Evolutionary conservation across 2,797 vertebrate genomes (phyloP), one percentile per base, ranked within the genome.

Genomic region (Microcaecilia unicolor): DNA sequence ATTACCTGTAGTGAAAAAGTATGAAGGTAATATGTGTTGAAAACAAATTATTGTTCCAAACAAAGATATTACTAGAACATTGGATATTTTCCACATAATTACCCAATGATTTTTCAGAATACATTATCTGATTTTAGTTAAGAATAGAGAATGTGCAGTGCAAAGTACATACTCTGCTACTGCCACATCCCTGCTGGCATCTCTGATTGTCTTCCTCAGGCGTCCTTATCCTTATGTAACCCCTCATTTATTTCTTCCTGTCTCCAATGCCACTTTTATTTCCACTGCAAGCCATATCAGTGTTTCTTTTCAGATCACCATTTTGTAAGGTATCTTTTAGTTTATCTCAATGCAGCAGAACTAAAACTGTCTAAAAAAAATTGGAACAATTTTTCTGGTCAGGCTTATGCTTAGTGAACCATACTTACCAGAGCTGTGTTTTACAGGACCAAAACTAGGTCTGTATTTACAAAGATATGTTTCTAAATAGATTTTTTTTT

Each of bases 311-410:
- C 52, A 44, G 24, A 32, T 31, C 41, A 29, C 2, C 17, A 30
- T 18, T 56, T 56, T 38, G 37, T 52, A 30, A 37, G 33, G 51
- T 41, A 63, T 24, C 15, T 14, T 8, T 33, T 26, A 44, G 22
- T 34, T 4, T 34, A 34, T 52, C 51, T 47, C 37, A 36, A 38
- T 42, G 38, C 39, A 44, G 11, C 27, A 7, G 2, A 24, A 50
- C 33, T 51, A 48, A 37, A 30, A 40, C 57, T 43, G 25, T 42
- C n/a, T n/a, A n/a, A n/a, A 24, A 25, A 16, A 2, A 18, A n/a
- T 17, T 27, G 29, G 10, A 66, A 45, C 34, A 43, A 3, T 45
- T 51, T n/a, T 64, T 64, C 41, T 56, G 22, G 31, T 39, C 29
- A 47, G 0, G 38, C 20, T 51, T n/a, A n/a, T n/a, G n/a, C n/a